These are phyloP conservation scores for Eublepharis macularius DNA, from an alignment of 2,113 vertebrate genomes.

Conservation along the genomic window DNA sequence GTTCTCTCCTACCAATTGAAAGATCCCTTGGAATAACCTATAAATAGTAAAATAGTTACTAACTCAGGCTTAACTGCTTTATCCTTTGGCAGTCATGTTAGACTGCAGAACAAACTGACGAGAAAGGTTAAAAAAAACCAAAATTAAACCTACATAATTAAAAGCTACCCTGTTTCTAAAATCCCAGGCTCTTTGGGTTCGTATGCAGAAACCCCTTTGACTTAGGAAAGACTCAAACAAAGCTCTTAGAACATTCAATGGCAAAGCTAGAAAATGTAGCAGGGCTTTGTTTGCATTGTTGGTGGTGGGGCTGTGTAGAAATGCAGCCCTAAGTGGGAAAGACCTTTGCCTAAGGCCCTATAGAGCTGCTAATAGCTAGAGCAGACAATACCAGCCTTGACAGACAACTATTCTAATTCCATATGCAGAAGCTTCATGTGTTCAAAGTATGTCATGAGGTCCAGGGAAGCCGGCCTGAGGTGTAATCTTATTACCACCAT, in stretches of 20 bases:
- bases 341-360: too few relatives aligned
- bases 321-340: neutral
- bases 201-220: neutral
- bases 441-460: too few relatives aligned
- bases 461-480: too few relatives aligned
- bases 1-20: neutral
- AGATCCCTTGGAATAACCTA: neutral
- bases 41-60: slow-evolving; percentile 26
- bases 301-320: too few relatives aligned
- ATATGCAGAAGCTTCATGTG: too few relatives aligned
- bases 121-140: slow-evolving; percentile 23
- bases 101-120: slow-evolving; percentile 2
- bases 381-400: too few relatives aligned
- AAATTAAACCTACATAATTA: neutral
- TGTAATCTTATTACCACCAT: too few relatives aligned
- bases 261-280: neutral
- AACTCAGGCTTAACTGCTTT: slow-evolving; percentile 18
- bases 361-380: too few relatives aligned
- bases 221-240: neutral
- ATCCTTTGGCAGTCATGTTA: neutral
- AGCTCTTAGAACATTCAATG: neutral
- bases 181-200: rapidly evolving
- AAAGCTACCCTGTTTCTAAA: rapidly evolving
- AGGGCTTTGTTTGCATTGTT: neutral
- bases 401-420: too few relatives aligned